phyloP scores from a whole-genome alignment of 2,113 vertebrate genomes.

The Burhinus oedicnemus region DNA sequence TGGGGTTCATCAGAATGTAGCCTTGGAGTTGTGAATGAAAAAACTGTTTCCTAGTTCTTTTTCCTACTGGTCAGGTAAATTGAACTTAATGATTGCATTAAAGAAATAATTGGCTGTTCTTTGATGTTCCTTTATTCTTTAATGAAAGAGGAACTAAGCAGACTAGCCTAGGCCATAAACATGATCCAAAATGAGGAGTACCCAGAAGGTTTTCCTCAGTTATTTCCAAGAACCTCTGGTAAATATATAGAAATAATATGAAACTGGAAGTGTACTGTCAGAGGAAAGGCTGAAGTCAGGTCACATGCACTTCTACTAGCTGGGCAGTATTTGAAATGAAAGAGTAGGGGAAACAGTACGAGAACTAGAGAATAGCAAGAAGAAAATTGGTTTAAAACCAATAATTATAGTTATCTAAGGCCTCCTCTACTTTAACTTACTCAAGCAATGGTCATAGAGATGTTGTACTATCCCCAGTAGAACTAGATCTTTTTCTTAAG shows the following conservation, averaged over 20 bases:
- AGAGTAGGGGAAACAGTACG: background rate
- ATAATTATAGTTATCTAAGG: background rate
- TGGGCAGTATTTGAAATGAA: background rate
- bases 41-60: background rate
- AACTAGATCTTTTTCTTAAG: background rate
- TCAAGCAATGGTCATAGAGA: background rate
- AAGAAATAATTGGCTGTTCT: background rate
- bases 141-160: background rate
- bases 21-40: background rate
- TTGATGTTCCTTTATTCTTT: background rate
- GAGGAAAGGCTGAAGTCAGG: background rate
- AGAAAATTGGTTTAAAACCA: background rate
- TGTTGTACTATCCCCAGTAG: background rate
- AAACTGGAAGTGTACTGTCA: background rate
- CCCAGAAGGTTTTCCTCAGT: background rate
- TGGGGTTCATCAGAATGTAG: background rate
- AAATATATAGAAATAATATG: background rate
- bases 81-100: background rate
- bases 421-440: background rate
- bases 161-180: background rate
- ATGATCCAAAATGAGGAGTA: background rate
- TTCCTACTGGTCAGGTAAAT: background rate
- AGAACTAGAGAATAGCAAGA: background rate
- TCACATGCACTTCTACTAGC: background rate
- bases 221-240: background rate